Evolutionary conservation across 2,888 invertebrate species (phyloP).

Genomic region (Sabellastarte sp.): DNA sequence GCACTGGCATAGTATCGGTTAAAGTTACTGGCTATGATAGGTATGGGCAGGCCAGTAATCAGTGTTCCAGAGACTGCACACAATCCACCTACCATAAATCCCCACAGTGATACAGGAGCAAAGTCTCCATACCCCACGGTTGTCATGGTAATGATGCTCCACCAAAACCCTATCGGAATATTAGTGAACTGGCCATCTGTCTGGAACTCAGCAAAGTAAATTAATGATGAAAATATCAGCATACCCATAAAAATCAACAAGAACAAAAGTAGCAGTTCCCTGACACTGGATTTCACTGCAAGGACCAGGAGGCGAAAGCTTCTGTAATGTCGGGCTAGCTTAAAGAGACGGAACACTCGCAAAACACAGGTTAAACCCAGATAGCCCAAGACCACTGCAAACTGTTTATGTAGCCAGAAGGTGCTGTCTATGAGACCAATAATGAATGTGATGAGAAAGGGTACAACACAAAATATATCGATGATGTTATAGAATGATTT

Average conservation of each 20-base stretch:
- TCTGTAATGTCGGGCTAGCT: not conserved
- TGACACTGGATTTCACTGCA: not conserved
- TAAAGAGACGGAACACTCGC: not conserved
- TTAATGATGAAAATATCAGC: constrained; percentile 1
- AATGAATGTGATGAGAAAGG: not conserved
- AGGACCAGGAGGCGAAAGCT: not conserved
- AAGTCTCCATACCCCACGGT: not conserved
- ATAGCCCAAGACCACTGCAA: not conserved
- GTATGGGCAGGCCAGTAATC: not conserved
- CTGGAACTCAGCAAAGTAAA: constrained; percentile 2
- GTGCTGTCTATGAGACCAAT: not conserved
- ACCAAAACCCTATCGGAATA: not conserved
- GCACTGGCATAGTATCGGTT: not conserved
- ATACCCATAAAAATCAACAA: constrained; percentile 1
- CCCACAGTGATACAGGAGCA: not conserved
- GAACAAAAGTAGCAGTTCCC: not conserved
- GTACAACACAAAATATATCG: not conserved
- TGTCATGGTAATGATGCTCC: not conserved
- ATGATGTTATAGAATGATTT: constrained; percentile 1
- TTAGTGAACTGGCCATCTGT: not conserved
- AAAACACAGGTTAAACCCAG: not conserved
- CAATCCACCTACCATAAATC: not conserved
- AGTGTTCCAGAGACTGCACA: not conserved
- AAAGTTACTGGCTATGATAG: not conserved
- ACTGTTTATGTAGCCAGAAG: not conserved